phyloP scores from a whole-genome alignment of 2,113 vertebrate genomes.

The Cebidichthys violaceus region DNA sequence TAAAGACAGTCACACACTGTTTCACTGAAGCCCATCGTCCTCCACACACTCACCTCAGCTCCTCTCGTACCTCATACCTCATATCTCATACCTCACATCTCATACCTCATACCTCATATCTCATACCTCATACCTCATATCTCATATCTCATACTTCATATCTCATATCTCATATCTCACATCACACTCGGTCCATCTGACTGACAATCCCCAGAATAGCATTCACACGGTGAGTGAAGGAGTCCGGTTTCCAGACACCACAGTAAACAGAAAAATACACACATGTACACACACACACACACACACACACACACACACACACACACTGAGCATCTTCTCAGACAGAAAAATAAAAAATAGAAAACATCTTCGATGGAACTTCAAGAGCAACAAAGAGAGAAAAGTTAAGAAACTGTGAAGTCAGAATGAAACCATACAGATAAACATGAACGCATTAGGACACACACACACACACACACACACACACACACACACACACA shows the following conservation, averaged over 20 bases:
- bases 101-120: background rate
- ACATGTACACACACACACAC: background rate
- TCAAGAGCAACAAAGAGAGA: background rate
- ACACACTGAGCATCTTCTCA: slow-evolving; percentile 1
- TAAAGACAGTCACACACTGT: too few species aligned
- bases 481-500: too few species aligned
- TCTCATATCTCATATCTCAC: background rate
- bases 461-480: background rate
- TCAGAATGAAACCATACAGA: background rate
- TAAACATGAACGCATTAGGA: background rate
- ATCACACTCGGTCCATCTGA: background rate
- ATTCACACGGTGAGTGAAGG: background rate
- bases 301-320: background rate
- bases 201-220: slow-evolving; percentile 5
- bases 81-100: background rate
- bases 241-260: background rate
- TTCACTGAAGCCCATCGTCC: background rate
- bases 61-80: background rate
- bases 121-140: background rate
- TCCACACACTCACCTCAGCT: background rate
- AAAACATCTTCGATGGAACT: slow-evolving; percentile 3
- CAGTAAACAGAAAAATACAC: background rate
- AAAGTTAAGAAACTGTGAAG: too few species aligned
- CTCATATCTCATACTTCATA: background rate
- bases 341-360: background rate